Percentiles rank a stretch among this genome's conserved stretches.
phyloP scores from a whole-genome alignment of 2,797 vertebrate genomes.

The Mormyrops attenuatus region DNA sequence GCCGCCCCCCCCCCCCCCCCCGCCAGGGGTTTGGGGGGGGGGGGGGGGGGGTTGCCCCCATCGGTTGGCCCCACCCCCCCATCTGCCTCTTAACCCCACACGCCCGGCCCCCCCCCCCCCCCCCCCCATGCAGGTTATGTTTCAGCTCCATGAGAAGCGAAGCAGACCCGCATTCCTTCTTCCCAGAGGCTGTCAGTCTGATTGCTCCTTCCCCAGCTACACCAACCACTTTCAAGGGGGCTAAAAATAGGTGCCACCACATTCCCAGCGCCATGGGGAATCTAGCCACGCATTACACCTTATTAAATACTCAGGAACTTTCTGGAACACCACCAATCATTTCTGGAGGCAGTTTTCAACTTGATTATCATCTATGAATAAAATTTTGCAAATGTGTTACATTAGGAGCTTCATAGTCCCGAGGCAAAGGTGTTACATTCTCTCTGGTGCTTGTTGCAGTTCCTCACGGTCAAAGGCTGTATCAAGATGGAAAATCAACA shows the following conservation, averaged over 20 bases:
- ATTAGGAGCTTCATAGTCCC: not conserved
- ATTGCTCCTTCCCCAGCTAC: not conserved
- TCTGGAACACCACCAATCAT: not conserved
- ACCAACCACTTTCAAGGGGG: not conserved
- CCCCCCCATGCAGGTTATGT: not conserved
- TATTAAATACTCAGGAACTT: not conserved
- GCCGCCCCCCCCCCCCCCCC: too few species aligned
- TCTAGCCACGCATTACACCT: not conserved
- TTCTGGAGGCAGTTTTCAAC: not conserved
- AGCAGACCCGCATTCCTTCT: not conserved
- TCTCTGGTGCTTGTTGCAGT: not conserved
- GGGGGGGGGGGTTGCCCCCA: too few species aligned
- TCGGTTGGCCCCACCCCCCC: too few species aligned
- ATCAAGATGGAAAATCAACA: not conserved
- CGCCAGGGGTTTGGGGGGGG: too few species aligned
- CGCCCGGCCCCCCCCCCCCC: too few species aligned
- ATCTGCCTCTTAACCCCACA: too few species aligned
- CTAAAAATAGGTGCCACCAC: constrained; percentile 17
- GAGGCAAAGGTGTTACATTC: not conserved
- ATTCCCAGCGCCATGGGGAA: constrained; percentile 12
- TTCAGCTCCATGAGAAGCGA: not conserved
- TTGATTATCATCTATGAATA: not conserved
- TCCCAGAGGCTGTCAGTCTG: not conserved
- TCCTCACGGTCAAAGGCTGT: not conserved
- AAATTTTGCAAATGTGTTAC: not conserved